Conservation (phyloP, 37 sponge, comb jelly and placozoan species). For the Cladorhizidae sp. region DNA sequence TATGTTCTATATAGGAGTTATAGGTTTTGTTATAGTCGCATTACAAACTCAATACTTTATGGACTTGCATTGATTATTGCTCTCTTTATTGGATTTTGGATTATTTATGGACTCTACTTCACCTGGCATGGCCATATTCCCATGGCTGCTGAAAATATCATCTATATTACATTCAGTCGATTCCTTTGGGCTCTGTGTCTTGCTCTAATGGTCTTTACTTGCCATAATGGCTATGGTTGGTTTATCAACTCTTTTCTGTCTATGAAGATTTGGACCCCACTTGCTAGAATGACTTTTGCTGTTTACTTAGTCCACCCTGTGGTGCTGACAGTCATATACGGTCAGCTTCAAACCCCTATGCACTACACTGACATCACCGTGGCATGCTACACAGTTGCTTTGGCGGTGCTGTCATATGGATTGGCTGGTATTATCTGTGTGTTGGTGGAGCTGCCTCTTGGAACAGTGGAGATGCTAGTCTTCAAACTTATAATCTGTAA, state of each 20-base stretch:
- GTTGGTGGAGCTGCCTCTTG: slow-evolving; percentile 79
- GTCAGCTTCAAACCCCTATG: slow-evolving; percentile 13
- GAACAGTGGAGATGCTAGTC: too few species aligned
- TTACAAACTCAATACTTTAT: slow-evolving; percentile 18
- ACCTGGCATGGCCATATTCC: too few species aligned
- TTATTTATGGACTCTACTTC: too few species aligned
- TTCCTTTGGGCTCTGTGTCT: slow-evolving; percentile 73
- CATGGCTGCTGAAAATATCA: slow-evolving; percentile 51
- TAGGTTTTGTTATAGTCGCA: slow-evolving; percentile 1
- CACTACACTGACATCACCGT: too few species aligned
- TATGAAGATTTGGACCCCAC: slow-evolving; percentile 85
- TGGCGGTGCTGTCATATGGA: slow-evolving; percentile 61
- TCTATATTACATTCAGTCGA: too few species aligned
- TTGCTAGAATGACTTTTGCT: slow-evolving; percentile 80
- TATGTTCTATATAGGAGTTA: slow-evolving; percentile 58
- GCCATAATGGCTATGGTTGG: too few species aligned
- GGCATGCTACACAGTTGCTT: slow-evolving; percentile 37
- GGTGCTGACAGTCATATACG: slow-evolving; percentile 57
- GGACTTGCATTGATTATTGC: slow-evolving; percentile 32
- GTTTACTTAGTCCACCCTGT: slow-evolving; percentile 90
- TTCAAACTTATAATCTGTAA: slow-evolving; percentile 29
- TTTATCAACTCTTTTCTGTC: slow-evolving; percentile 76
- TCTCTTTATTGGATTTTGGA: slow-evolving; percentile 1
- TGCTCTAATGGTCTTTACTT: slow-evolving; percentile 57
- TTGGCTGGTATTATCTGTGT: slow-evolving; percentile 56